Conservation (phyloP, 2,113 vertebrate species). For the Ranitomeya variabilis region DNA sequence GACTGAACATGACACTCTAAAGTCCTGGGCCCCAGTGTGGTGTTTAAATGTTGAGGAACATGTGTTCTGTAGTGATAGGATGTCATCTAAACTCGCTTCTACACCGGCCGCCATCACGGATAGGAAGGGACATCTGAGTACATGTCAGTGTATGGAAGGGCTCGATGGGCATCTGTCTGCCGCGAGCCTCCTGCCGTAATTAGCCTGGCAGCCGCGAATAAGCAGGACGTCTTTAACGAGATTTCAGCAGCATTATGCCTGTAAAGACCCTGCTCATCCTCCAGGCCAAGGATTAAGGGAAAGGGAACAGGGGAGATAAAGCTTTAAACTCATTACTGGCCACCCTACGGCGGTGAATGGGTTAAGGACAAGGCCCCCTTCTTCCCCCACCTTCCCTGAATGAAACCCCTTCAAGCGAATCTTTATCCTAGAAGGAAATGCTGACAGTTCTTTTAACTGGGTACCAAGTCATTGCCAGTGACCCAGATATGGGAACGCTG, state of each 20-base stretch:
- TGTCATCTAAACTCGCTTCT: neutral
- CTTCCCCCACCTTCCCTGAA: neutral
- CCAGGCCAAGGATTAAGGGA: constrained; percentile 43
- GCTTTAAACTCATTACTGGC: constrained; percentile 39
- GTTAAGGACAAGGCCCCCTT: neutral
- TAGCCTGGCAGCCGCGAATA: constrained; percentile 48
- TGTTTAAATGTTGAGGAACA: neutral
- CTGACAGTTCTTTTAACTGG: constrained; percentile 42
- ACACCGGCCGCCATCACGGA: neutral
- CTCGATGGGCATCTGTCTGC: constrained; percentile 28
- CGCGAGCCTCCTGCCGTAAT: constrained; percentile 10
- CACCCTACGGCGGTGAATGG: neutral
- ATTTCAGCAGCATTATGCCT: constrained; percentile 51
- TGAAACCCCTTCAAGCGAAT: constrained; percentile 35
- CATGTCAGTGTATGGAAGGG: neutral
- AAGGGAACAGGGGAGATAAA: neutral
- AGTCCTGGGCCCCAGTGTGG: no score
- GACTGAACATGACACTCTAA: no score
- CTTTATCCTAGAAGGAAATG: constrained; percentile 29
- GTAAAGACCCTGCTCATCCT: constrained; percentile 52
- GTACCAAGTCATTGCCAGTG: constrained; percentile 35
- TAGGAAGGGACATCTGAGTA: constrained; percentile 13
- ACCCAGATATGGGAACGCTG: constrained; percentile 26
- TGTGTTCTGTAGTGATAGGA: neutral
- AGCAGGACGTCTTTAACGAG: constrained; percentile 55